These are phyloP conservation scores for Oxystoma pomonae DNA, from an alignment of 2,888 invertebrate genomes.

Conservation along the genomic window DNA sequence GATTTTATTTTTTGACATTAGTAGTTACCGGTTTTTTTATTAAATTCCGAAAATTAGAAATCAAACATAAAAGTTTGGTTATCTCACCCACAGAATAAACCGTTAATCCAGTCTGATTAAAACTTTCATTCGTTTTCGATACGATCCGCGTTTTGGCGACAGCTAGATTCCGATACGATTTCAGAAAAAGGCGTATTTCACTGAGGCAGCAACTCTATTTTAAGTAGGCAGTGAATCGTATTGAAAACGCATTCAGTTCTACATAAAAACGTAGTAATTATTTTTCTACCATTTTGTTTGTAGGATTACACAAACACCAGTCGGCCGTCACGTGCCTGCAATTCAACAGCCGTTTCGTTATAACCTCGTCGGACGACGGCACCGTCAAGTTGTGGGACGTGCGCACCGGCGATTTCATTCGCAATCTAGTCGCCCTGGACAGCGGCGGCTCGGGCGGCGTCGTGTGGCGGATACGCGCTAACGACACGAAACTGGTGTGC, in stretches of 20 bases:
- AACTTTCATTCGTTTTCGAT: no score
- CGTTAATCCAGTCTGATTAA: no score
- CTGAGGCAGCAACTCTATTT: background rate
- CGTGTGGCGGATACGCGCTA: slow-evolving; percentile 96
- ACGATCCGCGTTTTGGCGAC: no score
- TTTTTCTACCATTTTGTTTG: slow-evolving; percentile 12
- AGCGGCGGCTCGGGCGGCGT: slow-evolving; percentile 98
- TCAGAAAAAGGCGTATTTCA: background rate
- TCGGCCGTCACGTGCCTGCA: slow-evolving; percentile 98
- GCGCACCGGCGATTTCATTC: slow-evolving; percentile 91
- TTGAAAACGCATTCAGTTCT: no score
- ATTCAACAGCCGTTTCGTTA: slow-evolving; percentile 95
- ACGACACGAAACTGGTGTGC: slow-evolving; percentile 91
- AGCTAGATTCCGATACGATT: no score
- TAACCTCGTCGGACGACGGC: slow-evolving; percentile 98
- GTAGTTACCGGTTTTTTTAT: no score
- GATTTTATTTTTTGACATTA: no score
- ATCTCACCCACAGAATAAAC: no score
- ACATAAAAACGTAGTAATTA: no score
- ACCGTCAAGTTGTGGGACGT: slow-evolving; percentile 99
- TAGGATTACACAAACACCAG: slow-evolving; percentile 94
- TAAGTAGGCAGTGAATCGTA: background rate
- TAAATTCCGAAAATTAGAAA: no score
- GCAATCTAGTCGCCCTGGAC: slow-evolving; percentile 89
- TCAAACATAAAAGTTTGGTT: no score